Percentiles rank a stretch among this genome's conserved stretches.
Evolutionary conservation across 2,888 invertebrate genomes (phyloP).

Genomic region (Protonemura montana): DNA sequence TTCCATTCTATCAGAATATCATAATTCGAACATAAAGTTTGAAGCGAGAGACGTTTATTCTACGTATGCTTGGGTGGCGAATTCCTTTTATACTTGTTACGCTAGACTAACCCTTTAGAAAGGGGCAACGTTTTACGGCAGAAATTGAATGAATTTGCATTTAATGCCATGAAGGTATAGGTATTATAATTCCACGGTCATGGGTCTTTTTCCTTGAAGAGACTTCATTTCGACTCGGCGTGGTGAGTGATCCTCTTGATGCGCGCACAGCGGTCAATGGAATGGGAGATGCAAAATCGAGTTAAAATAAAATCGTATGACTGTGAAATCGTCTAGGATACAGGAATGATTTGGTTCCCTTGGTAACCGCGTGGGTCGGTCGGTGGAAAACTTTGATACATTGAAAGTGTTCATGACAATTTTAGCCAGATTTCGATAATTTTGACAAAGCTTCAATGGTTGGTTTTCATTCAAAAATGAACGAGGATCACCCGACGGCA

Average conservation of each 20-base stretch:
- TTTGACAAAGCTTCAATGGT: no score
- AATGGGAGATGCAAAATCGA: background rate
- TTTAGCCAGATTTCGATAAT: no score
- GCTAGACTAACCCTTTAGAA: background rate
- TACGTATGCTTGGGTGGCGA: slow-evolving; percentile 12
- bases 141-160: slow-evolving; percentile 31
- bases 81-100: slow-evolving; percentile 12
- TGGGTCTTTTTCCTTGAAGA: slow-evolving; percentile 18
- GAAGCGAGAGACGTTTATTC: background rate
- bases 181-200: slow-evolving; percentile 4
- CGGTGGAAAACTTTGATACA: no score
- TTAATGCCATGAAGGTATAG: slow-evolving; percentile 17
- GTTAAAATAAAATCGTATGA: background rate
- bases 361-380: no score
- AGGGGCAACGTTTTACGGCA: slow-evolving; percentile 16
- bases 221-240: background rate
- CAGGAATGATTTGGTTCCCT: no score
- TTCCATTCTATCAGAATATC: slow-evolving; percentile 12
- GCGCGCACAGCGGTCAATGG: background rate
- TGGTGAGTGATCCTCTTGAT: background rate
- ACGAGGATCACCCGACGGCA: no score
- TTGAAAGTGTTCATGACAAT: no score
- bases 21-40: slow-evolving; percentile 3
- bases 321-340: background rate
- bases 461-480: no score